Evolutionary conservation across 2,888 invertebrate genomes (phyloP), one percentile per base, ranked within the genome.

Genomic region (Steinernema carpocapsae): DNA sequence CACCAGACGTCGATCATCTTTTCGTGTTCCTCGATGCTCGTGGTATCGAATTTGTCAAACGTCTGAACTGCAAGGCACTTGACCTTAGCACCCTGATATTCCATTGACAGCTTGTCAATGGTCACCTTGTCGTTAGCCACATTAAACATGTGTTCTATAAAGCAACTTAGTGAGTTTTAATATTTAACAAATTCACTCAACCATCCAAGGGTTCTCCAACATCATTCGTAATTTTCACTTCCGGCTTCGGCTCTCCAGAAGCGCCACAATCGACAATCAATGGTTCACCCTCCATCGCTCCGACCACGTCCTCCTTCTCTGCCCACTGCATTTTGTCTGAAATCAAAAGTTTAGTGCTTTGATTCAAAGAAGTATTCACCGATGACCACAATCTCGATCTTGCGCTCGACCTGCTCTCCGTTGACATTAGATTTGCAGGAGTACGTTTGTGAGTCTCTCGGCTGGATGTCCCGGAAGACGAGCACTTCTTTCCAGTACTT

Each of bases 191-290:
- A 45, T 22, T 24, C 37, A 37, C 37, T 71, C 52, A 32, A 80
- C 82, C 78, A 74, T 82, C 76, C 2, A 84, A 75, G 1, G 80
- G 79, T 70, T 83, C 84, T 72, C 84, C 84, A 26, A 77, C 76
- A 24, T 78, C 83, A 73, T 78, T 76, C 7, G 83, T 79, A 70
- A 84, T 81, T 56, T 82, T 78, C 26, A 85, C 82, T 59, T 64
- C 46, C 10, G 80, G 79, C 51, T 77, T 72, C 29, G 83, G 83
- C 4, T 81, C 80, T 7, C 75, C 73, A 10, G 74, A 70, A 0
- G 83, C 82, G 6, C 81, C 80, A 74, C 85, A 85, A 74, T 85
- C 83, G 29, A 85, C 74, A 7, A 82, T 85, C 71, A 85, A 64
- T 2, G 84, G 80, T 72, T 84, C 84, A 29, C 83, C 83, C 7